Conservation (phyloP, 1,140 invertebrate genomes). For the Sminthurides bifidus region DNA sequence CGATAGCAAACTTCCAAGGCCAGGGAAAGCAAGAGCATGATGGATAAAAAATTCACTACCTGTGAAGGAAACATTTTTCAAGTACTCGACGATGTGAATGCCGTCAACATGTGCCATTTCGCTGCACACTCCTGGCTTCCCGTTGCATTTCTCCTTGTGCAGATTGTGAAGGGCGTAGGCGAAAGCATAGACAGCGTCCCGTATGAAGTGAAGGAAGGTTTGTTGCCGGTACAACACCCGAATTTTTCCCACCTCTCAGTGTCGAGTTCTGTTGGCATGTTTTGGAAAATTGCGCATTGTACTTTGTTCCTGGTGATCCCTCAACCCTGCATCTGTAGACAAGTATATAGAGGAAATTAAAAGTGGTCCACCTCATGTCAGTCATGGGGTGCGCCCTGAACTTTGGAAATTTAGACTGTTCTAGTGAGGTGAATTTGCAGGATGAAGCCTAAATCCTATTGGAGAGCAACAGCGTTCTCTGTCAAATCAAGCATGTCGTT, state of each 20-base stretch:
- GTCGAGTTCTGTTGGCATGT: constrained; percentile 15
- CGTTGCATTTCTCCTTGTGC: constrained; percentile 37
- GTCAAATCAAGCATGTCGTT: too few relatives aligned
- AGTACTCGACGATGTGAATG: constrained; percentile 36
- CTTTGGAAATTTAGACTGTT: too few relatives aligned
- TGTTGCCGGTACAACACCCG: constrained; percentile 40
- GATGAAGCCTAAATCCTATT: neutral
- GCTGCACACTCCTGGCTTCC: constrained; percentile 38
- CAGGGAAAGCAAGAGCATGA: neutral
- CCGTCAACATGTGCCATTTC: constrained; percentile 40
- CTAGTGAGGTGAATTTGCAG: too few relatives aligned
- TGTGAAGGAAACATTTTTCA: constrained; percentile 44
- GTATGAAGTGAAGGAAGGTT: constrained; percentile 44
- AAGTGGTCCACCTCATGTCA: neutral
- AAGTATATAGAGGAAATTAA: neutral
- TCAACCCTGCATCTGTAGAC: constrained; percentile 14
- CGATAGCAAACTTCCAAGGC: neutral
- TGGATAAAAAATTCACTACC: constrained; percentile 34
- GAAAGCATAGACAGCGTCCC: constrained; percentile 46
- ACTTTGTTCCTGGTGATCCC: constrained; percentile 1
- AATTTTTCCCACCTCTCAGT: constrained; percentile 15
- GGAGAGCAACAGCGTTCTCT: too few relatives aligned
- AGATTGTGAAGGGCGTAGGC: constrained; percentile 43
- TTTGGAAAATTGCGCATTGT: constrained; percentile 14
- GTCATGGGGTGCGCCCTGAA: neutral